phyloP scores from a whole-genome alignment of 2,797 vertebrate species.

The Myotis findleyi region DNA sequence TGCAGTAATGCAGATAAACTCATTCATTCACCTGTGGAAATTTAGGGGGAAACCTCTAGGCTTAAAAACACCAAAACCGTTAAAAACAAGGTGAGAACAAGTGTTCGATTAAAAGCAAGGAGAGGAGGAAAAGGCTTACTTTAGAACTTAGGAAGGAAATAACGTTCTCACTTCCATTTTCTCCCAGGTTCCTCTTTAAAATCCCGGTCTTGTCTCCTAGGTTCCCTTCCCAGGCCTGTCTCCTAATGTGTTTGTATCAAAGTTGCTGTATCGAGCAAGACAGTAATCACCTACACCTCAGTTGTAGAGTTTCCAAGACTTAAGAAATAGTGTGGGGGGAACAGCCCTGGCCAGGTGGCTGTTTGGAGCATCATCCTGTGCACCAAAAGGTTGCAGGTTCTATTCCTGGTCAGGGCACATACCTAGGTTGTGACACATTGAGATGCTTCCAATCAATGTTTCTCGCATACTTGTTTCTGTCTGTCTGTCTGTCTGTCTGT shows the following conservation, averaged over 20 bases:
- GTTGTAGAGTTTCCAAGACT: neutral
- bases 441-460: neutral
- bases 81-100: neutral
- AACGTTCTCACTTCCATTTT: neutral
- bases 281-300: fast-evolving
- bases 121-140: neutral
- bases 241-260: neutral
- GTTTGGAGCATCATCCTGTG: neutral
- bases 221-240: neutral
- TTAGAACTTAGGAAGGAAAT: neutral
- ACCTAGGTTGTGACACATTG: neutral
- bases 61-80: neutral
- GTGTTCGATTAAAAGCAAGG: neutral
- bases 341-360: neutral
- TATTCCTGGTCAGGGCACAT: neutral
- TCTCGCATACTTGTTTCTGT: neutral
- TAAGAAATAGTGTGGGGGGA: neutral
- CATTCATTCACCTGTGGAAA: neutral
- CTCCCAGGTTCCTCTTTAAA: neutral
- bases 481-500: neutral
- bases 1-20: neutral
- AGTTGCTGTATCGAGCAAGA: neutral
- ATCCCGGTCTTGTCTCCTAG: neutral
- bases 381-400: neutral
- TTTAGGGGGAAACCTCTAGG: neutral